These are phyloP conservation scores for Blastomussa wellsi DNA, from an alignment of 92 coral and sea anemone species.

Conservation along the genomic window DNA sequence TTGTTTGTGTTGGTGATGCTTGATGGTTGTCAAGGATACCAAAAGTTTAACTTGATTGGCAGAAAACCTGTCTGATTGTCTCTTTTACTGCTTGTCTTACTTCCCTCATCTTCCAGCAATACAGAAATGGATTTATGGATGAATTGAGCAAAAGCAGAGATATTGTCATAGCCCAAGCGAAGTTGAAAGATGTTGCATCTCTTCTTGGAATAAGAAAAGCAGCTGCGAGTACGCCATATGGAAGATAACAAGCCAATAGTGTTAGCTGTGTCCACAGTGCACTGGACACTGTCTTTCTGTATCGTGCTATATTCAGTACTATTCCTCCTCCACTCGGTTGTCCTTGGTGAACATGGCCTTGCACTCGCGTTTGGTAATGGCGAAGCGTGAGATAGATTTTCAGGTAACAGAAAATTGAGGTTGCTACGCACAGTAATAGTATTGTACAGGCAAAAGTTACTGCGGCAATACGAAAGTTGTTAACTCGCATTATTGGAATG, in stretches of 20 bases:
- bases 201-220: neutral
- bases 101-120: neutral
- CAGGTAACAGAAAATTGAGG: neutral
- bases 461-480: neutral
- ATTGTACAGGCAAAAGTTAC: neutral
- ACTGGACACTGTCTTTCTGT: slow-evolving; percentile 11
- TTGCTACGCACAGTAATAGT: neutral
- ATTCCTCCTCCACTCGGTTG: neutral
- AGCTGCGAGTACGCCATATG: neutral
- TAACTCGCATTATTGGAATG: neutral
- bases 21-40: neutral
- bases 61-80: neutral
- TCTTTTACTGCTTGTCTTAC: neutral
- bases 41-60: neutral
- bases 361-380: neutral
- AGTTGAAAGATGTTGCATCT: neutral
- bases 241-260: slow-evolving; percentile 14
- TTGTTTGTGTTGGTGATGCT: neutral
- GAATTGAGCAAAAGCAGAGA: neutral
- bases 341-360: neutral
- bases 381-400: neutral
- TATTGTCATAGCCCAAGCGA: neutral
- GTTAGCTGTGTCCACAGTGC: slow-evolving; percentile 17
- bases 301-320: slow-evolving; percentile 3
- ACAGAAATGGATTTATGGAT: neutral